Evolutionary conservation across 2,797 vertebrate genomes (phyloP), one percentile per base, ranked within the genome.

Genomic region (Odontamblyopus lacepedii): DNA sequence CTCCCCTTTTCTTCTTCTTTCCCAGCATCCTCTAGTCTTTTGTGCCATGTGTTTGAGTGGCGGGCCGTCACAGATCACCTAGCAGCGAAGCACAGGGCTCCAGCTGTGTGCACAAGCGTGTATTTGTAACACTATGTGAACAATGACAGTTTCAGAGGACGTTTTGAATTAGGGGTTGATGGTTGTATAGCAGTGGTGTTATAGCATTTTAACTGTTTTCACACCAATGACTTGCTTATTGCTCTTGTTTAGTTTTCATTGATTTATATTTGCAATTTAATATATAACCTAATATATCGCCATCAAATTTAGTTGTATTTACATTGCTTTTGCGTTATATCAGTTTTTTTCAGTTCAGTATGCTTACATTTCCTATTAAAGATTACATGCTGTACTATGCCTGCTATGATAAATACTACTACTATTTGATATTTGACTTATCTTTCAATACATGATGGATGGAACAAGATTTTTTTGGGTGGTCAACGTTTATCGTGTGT

Each of bases 41-140:
- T 98, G 96, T 97, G 95, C 95, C 93, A 92, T 85, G 88, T 85
- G 88, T 96, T 96, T 97, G 97, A 97, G 94, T 98, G 97, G 96
- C 97, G 97, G 96, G 93, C 95, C 96, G 96, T 98, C 96, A 97
- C 96, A 97, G 96, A 97, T 97, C 96, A 96, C 96, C 96, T 92
- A 90, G 83, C 91, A 89, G 91, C 92, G 90, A 92, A 89, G 89
- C 88, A 88, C 80, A 85, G 85, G 84, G 83, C 80, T 88, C 5
- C 72, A 68, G 61, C 70, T 76, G 67, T 68, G 71, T 78, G 71
- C 77, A 67, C 71, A 79, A 72, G 78, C 67, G 57, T 66, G 67
- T 32, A 63, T 66, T 70, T 74, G 77, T 79, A 81, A 75, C 57
- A 78, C 71, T 74, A 30, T 70, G 67, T 69, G 73, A 48, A 67